Conservation (phyloP, 1,140 invertebrate species). For the Drosophila burlai region DNA sequence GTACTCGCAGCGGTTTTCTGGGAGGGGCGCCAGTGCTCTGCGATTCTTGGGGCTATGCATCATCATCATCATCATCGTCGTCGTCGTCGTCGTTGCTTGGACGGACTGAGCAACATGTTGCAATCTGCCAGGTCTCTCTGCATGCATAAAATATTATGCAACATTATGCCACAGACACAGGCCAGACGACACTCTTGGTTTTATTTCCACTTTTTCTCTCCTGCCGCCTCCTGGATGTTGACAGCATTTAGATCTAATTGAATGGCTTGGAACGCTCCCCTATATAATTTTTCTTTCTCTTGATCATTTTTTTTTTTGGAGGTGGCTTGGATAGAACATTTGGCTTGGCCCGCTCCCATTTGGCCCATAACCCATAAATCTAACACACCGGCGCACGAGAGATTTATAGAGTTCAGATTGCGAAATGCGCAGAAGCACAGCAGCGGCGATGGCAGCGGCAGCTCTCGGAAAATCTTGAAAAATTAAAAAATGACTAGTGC, state of each 20-base stretch:
- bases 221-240: constrained; percentile 53
- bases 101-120: constrained; percentile 65
- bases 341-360: constrained; percentile 66
- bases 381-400: constrained; percentile 43
- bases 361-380: constrained; percentile 68
- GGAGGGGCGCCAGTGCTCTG: constrained; percentile 64
- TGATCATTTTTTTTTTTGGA: background rate
- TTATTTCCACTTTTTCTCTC: constrained; percentile 31
- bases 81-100: constrained; percentile 1
- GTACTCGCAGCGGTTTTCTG: constrained; percentile 39
- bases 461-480: constrained; percentile 62
- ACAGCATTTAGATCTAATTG: constrained; percentile 81
- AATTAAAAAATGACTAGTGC: constrained; percentile 81
- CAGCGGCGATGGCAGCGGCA: background rate
- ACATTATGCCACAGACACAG: constrained; percentile 76
- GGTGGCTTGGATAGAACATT: constrained; percentile 38
- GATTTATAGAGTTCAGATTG: constrained; percentile 72
- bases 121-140: constrained; percentile 80
- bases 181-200: constrained; percentile 62
- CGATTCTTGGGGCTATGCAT: constrained; percentile 80
- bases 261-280: constrained; percentile 55
- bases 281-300: constrained; percentile 7
- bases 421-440: constrained; percentile 61
- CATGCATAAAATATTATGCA: constrained; percentile 80
- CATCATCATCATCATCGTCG: constrained; percentile 66